These are phyloP conservation scores for Neolamprologus modestus DNA, from an alignment of 2,113 vertebrate species.

Conservation along the genomic window DNA sequence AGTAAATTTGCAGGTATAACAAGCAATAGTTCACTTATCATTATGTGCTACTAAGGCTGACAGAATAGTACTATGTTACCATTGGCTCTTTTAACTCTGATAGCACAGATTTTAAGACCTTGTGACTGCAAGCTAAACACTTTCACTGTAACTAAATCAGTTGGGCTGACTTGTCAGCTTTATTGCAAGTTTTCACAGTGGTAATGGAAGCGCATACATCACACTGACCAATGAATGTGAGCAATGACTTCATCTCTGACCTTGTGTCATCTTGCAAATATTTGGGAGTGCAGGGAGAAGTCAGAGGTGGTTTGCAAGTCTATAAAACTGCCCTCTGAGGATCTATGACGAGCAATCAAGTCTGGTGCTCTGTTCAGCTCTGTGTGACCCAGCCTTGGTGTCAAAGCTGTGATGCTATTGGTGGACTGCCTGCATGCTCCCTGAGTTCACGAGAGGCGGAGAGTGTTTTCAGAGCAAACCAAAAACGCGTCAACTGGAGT, in stretches of 20 bases:
- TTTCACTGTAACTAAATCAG: neutral
- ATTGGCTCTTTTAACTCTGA: neutral
- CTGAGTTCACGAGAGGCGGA: neutral
- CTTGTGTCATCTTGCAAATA: conserved; percentile 9
- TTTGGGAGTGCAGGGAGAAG: conserved; percentile 22
- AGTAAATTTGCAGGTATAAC: conserved; percentile 5
- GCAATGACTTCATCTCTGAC: conserved; percentile 44
- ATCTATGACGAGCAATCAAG: conserved; percentile 18
- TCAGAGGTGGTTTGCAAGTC: conserved; percentile 2
- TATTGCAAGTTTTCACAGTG: neutral
- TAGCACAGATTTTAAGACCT: neutral
- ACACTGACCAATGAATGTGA: conserved; percentile 27
- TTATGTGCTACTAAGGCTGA: neutral
- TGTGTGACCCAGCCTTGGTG: neutral
- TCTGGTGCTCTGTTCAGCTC: conserved; percentile 11
- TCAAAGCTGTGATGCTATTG: neutral
- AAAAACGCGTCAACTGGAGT: neutral
- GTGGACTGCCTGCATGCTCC: neutral
- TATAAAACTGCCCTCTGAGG: conserved; percentile 16
- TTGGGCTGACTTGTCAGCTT: neutral
- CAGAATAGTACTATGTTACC: neutral
- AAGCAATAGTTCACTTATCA: neutral
- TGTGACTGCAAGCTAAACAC: neutral
- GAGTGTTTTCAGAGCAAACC: neutral
- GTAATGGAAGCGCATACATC: neutral